phyloP scores from a whole-genome alignment of 2,888 invertebrate genomes.

The Drosophila helvetica region DNA sequence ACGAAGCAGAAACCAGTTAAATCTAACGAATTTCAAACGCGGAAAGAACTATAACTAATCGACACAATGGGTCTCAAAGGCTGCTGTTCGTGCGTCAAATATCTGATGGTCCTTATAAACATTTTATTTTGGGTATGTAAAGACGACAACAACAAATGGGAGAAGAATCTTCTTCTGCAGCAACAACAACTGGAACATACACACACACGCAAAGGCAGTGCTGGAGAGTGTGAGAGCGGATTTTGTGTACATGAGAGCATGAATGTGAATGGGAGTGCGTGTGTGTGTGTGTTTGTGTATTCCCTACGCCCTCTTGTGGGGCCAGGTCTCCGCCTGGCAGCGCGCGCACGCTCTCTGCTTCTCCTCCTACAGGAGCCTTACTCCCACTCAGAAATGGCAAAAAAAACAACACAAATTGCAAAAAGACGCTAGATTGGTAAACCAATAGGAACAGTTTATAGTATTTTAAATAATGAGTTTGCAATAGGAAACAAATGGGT shows the following conservation, averaged over 20 bases:
- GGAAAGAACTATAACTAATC: conserved; percentile 20
- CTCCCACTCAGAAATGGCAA: no score
- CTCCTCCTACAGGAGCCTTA: conserved; percentile 31
- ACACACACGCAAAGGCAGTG: conserved; percentile 23
- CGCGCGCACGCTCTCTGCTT: conserved; percentile 63
- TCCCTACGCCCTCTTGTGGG: conserved; percentile 54
- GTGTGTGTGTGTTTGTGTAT: conserved; percentile 34
- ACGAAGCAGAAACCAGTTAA: conserved; percentile 41
- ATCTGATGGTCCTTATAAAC: conserved; percentile 83
- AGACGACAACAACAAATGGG: conserved; percentile 27
- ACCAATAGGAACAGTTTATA: background rate
- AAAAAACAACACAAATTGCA: no score
- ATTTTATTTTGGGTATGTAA: conserved; percentile 83
- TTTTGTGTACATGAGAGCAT: conserved; percentile 12
- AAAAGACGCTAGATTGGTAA: background rate
- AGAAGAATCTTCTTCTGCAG: conserved; percentile 41
- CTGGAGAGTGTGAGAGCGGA: conserved; percentile 5
- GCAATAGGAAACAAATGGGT: background rate
- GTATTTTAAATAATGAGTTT: no score
- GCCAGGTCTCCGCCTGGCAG: conserved; percentile 22
- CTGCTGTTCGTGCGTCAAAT: conserved; percentile 83
- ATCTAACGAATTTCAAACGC: conserved; percentile 4
- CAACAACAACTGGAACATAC: conserved; percentile 61
- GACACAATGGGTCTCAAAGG: conserved; percentile 83
- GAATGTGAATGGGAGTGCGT: conserved; percentile 29